phyloP scores from a whole-genome alignment of 2,797 vertebrate genomes.

The Chiroxiphia lanceolata region DNA sequence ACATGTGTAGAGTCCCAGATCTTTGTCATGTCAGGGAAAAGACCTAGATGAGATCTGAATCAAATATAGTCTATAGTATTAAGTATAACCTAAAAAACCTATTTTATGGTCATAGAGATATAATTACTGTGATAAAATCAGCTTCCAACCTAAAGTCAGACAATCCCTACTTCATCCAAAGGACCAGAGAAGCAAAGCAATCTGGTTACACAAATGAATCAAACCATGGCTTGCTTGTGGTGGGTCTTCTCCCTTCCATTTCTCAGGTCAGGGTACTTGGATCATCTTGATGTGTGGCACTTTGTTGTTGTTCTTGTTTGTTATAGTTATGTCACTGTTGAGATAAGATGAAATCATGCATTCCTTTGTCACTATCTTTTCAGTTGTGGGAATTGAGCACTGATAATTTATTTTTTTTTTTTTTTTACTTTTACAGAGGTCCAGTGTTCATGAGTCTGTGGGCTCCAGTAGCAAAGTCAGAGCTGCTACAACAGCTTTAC shows the following conservation, averaged over 20 bases:
- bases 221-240: not conserved
- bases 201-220: not conserved
- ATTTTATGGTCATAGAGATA: not conserved
- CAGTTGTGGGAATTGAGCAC: not conserved
- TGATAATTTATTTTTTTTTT: not conserved
- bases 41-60: not conserved
- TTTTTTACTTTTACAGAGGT: not conserved
- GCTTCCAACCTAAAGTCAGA: not conserved
- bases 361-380: not conserved
- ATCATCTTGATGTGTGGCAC: not conserved
- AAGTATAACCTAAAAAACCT: not conserved
- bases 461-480: not conserved
- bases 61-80: not conserved
- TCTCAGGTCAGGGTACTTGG: not conserved
- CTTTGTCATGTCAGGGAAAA: not conserved
- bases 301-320: not conserved
- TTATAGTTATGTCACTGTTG: not conserved
- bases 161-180: not conserved
- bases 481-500: not conserved
- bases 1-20: not conserved
- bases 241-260: not conserved
- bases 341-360: not conserved
- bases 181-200: not conserved
- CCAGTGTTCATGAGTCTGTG: not conserved
- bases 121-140: not conserved